Conservation (phyloP, 2,113 vertebrate genomes). For the Gambusia affinis region DNA sequence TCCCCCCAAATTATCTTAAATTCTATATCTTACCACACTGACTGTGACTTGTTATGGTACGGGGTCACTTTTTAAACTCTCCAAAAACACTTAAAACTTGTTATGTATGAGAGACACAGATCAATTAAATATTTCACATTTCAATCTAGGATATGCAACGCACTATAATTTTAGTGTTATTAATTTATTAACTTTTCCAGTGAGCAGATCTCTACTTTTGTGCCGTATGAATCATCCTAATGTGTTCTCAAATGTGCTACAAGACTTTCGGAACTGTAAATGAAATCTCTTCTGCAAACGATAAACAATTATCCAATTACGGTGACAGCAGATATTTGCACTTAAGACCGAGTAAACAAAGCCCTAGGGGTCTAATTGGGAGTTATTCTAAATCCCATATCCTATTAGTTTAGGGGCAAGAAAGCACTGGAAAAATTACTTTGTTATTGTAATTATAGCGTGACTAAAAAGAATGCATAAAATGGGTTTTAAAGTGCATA, state of each 20-base stretch:
- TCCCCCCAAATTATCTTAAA: too few relatives aligned
- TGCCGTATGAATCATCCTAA: neutral
- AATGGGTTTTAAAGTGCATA: slow-evolving; percentile 1
- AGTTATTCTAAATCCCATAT: neutral
- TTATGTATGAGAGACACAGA: neutral
- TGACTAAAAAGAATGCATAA: neutral
- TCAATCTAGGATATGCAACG: neutral
- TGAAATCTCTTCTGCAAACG: slow-evolving; percentile 54
- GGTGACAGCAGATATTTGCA: slow-evolving; percentile 37
- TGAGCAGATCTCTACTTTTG: neutral
- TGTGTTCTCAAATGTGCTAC: slow-evolving; percentile 12
- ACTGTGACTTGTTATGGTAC: neutral
- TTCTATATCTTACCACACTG: too few relatives aligned
- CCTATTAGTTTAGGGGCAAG: neutral
- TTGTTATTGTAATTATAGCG: neutral
- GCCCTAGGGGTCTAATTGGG: slow-evolving; percentile 42
- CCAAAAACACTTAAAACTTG: neutral
- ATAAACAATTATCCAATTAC: slow-evolving; percentile 21
- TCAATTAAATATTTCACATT: neutral
- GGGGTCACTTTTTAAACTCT: neutral
- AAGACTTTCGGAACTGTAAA: slow-evolving; percentile 25
- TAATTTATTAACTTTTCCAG: neutral
- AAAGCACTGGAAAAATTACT: neutral
- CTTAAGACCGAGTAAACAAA: slow-evolving; percentile 34
- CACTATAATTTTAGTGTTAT: neutral